Percentiles rank a stretch among this genome's conserved stretches.
Conservation (phyloP, 2,797 vertebrate species). For the Brachyrhaphis roseni region DNA sequence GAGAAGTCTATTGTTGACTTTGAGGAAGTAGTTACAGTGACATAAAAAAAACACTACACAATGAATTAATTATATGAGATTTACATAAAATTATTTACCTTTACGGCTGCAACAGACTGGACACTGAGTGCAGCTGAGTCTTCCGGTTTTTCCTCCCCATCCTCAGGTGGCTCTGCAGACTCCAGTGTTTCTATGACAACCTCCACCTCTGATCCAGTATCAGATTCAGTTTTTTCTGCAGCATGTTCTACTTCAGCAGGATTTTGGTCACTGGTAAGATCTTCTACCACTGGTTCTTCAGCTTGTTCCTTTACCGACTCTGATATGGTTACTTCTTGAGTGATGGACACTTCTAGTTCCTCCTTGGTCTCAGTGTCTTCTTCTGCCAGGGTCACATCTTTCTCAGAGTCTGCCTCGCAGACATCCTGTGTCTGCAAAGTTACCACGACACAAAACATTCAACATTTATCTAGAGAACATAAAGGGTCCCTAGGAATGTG, state of each 20-base stretch:
- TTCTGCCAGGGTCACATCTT: slow-evolving; percentile 17
- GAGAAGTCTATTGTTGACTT: not conserved
- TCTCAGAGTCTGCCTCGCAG: slow-evolving; percentile 33
- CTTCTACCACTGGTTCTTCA: slow-evolving; percentile 24
- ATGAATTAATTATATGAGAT: not conserved
- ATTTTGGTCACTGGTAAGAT: not conserved
- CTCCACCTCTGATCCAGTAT: slow-evolving; percentile 18
- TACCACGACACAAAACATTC: slow-evolving; percentile 40
- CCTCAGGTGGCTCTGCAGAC: slow-evolving; percentile 18
- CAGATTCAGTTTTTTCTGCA: slow-evolving; percentile 12
- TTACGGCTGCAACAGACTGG: slow-evolving; percentile 35
- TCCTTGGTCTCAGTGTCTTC: slow-evolving; percentile 2
- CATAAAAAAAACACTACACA: not conserved
- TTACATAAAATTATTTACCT: slow-evolving; percentile 38
- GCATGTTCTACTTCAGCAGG: slow-evolving; percentile 19
- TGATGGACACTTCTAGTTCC: slow-evolving; percentile 8
- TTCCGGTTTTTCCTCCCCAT: slow-evolving; percentile 34
- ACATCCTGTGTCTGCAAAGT: slow-evolving; percentile 54
- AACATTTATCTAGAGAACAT: slow-evolving; percentile 12
- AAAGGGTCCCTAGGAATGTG: not conserved
- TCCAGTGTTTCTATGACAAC: slow-evolving; percentile 16
- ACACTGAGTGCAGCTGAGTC: slow-evolving; percentile 17
- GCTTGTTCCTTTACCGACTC: not conserved
- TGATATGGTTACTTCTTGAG: slow-evolving; percentile 1
- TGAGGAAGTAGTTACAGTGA: not conserved